Conservation (phyloP, 2,888 invertebrate genomes). For the Brenthis daphne region DNA sequence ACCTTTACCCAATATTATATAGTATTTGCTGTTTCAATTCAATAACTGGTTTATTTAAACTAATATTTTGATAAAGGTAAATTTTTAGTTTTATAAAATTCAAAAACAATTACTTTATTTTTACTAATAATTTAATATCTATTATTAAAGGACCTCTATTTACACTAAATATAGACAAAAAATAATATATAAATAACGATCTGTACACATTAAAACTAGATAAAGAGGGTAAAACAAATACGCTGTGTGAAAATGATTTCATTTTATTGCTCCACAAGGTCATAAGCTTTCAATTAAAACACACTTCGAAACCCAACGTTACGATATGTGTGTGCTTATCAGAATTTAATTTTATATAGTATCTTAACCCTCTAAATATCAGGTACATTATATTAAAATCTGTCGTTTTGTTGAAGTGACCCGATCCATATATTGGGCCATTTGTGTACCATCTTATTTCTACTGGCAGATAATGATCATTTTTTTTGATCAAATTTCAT, state of each 20-base stretch:
- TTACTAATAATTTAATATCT: too few species aligned
- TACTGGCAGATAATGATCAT: too few species aligned
- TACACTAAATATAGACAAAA: too few species aligned
- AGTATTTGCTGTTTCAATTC: too few species aligned
- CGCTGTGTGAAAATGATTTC: slow-evolving; percentile 63
- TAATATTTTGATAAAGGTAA: too few species aligned
- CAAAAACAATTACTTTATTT: too few species aligned
- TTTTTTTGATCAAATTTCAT: too few species aligned
- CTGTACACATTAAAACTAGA: slow-evolving; percentile 39
- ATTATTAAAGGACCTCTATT: too few species aligned
- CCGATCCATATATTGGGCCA: background rate
- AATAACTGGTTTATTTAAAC: too few species aligned
- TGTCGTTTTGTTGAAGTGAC: slow-evolving; percentile 47
- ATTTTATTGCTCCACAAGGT: slow-evolving; percentile 73
- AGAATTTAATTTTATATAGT: slow-evolving; percentile 54
- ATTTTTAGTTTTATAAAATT: too few species aligned
- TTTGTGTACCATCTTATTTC: background rate
- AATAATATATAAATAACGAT: too few species aligned
- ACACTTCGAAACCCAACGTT: slow-evolving; percentile 59
- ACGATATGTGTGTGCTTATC: slow-evolving; percentile 68
- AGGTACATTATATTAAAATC: slow-evolving; percentile 68
- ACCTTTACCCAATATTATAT: too few species aligned
- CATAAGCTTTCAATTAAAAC: slow-evolving; percentile 67
- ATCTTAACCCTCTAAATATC: slow-evolving; percentile 63
- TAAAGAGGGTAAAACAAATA: slow-evolving; percentile 46